Conservation (phyloP, 2,797 vertebrate species). For the Ptychadena robeensis region DNA sequence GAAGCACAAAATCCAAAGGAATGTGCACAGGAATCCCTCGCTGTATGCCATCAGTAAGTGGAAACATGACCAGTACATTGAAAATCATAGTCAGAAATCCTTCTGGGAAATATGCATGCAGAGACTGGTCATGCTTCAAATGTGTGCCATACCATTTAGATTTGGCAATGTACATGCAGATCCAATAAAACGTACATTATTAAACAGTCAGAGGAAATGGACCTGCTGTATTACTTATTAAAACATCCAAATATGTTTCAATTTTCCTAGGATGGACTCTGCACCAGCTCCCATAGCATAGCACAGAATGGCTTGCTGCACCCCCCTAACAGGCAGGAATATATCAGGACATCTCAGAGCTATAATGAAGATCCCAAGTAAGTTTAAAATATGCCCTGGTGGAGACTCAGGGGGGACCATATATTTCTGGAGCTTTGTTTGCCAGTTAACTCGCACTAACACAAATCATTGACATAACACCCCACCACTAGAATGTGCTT, state of each 20-base stretch:
- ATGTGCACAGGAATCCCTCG: constrained; percentile 55
- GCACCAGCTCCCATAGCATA: not conserved
- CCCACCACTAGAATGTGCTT: constrained; percentile 69
- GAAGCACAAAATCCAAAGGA: constrained; percentile 43
- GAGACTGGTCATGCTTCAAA: constrained; percentile 59
- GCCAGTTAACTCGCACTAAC: constrained; percentile 71
- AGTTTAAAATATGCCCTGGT: constrained; percentile 70
- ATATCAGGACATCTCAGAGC: constrained; percentile 74
- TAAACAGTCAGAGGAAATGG: constrained; percentile 17
- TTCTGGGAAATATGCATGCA: constrained; percentile 55
- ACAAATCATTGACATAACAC: constrained; percentile 73
- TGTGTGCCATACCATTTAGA: constrained; percentile 48
- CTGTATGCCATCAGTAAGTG: constrained; percentile 59
- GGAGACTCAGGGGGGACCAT: constrained; percentile 62
- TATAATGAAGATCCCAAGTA: constrained; percentile 75
- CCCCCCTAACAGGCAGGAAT: constrained; percentile 72
- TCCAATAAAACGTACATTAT: constrained; percentile 43
- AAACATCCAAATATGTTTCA: constrained; percentile 27
- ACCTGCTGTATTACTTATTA: constrained; percentile 21
- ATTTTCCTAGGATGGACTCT: constrained; percentile 32
- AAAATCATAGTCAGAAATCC: constrained; percentile 51
- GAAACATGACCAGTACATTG: constrained; percentile 55
- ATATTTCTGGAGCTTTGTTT: constrained; percentile 66
- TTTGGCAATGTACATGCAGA: constrained; percentile 27
- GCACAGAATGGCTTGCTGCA: constrained; percentile 73